Percentiles rank a stretch among this genome's conserved stretches.
Evolutionary conservation across 2,888 invertebrate species (phyloP).

Genomic region (Nymphalis c-album): DNA sequence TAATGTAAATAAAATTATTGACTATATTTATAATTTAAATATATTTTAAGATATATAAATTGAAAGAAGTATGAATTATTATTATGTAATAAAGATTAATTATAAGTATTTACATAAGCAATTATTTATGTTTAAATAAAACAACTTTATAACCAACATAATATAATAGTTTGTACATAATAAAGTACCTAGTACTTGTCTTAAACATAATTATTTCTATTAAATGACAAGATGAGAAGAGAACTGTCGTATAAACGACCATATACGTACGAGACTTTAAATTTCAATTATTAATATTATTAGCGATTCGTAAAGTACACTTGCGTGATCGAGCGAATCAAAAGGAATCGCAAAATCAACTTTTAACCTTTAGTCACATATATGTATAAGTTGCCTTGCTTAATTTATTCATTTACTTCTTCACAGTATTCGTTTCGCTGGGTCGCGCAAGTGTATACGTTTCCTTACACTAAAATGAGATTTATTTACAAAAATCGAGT

Average conservation of each 20-base stretch:
- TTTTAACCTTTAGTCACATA: too few species aligned
- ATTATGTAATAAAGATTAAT: slow-evolving; percentile 5
- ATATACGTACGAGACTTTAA: slow-evolving; percentile 48
- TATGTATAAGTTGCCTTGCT: too few species aligned
- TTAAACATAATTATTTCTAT: slow-evolving; percentile 48
- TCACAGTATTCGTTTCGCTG: too few species aligned
- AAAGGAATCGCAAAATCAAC: too few species aligned
- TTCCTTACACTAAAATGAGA: slow-evolving; percentile 16
- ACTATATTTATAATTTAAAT: background rate
- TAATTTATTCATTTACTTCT: too few species aligned
- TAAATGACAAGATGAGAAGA: slow-evolving; percentile 58
- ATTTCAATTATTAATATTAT: slow-evolving; percentile 42
- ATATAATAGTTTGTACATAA: slow-evolving; percentile 77
- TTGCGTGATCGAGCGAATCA: too few species aligned
- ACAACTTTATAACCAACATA: slow-evolving; percentile 64
- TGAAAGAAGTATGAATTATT: background rate
- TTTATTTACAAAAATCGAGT: slow-evolving; percentile 28
- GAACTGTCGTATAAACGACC: slow-evolving; percentile 40
- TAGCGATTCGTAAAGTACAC: too few species aligned
- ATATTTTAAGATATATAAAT: background rate
- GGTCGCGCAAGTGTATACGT: background rate
- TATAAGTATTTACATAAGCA: background rate
- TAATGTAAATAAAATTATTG: slow-evolving; percentile 10
- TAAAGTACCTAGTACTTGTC: slow-evolving; percentile 69
- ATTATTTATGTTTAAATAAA: slow-evolving; percentile 34